Conservation (phyloP, 2,888 invertebrate genomes). For the Margaritifera margaritifera region DNA sequence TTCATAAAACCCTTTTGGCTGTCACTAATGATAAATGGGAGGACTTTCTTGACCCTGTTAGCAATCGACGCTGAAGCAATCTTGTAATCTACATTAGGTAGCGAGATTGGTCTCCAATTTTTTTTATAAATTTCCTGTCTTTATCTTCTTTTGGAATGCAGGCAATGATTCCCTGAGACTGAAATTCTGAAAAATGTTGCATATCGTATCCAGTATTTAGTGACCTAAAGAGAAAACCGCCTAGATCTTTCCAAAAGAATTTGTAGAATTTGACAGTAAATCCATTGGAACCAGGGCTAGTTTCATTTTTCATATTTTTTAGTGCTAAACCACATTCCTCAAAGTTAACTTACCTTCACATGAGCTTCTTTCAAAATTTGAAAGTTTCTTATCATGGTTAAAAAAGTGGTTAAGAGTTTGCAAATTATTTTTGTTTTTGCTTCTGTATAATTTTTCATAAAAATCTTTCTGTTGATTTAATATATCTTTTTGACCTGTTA, state of each 20-base stretch:
- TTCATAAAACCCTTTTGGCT: too few relatives aligned
- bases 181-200: background rate
- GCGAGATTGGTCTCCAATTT: slow-evolving; percentile 1
- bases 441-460: background rate
- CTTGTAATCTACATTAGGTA: slow-evolving; percentile 2
- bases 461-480: background rate
- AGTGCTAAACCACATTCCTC: background rate
- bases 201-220: background rate
- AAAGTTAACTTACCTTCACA: background rate
- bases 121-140: background rate
- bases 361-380: background rate
- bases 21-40: background rate
- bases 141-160: slow-evolving; percentile 2
- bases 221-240: background rate
- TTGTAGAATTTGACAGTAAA: background rate
- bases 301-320: background rate
- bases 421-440: background rate
- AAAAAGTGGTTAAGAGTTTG: background rate
- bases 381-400: background rate
- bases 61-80: background rate
- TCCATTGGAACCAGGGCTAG: slow-evolving; percentile 1
- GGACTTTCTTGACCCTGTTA: background rate
- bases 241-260: background rate
- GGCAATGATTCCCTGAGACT: too few relatives aligned
- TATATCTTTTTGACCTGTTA: too few relatives aligned